Conservation (phyloP, 2,797 vertebrate species). For the Pagetopsis macropterus region DNA sequence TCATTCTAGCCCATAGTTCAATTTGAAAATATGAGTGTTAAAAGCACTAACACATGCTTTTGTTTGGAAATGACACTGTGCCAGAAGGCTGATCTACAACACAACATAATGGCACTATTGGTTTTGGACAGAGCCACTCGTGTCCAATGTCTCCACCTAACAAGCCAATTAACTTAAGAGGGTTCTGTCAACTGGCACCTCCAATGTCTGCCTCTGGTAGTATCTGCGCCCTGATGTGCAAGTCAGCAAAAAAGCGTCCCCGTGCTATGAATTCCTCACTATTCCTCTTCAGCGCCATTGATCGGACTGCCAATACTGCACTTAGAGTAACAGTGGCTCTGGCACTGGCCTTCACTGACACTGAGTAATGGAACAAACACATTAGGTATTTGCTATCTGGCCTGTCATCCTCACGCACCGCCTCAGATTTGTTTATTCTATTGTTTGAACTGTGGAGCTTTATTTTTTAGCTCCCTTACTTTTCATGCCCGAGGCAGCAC, state of each 20-base stretch:
- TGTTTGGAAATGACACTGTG: conserved; percentile 13
- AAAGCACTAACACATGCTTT: conserved; percentile 13
- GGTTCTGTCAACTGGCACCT: conserved; percentile 70
- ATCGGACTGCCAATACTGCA: conserved; percentile 72
- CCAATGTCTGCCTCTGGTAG: conserved; percentile 50
- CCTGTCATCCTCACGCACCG: conserved; percentile 50
- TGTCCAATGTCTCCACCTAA: conserved; percentile 68
- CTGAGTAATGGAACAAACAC: conserved; percentile 71
- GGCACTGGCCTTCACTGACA: conserved; percentile 55
- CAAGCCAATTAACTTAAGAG: conserved; percentile 77
- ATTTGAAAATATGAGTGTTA: conserved; percentile 1
- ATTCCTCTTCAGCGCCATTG: conserved; percentile 69
- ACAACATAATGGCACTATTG: conserved; percentile 52
- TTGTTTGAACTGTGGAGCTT: conserved; percentile 57
- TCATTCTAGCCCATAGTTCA: conserved; percentile 11
- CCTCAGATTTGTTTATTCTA: conserved; percentile 62
- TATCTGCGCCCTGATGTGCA: conserved; percentile 52
- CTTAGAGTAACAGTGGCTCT: conserved; percentile 71
- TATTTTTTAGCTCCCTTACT: conserved; percentile 38
- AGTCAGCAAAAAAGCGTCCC: conserved; percentile 67
- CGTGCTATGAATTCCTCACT: conserved; percentile 57
- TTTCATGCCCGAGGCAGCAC: conserved; percentile 47
- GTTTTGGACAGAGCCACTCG: conserved; percentile 59
- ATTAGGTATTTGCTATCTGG: conserved; percentile 64
- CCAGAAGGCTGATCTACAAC: conserved; percentile 42